Base-by-base conservation (phyloP, 2,113 vertebrate species). In the Tylochromis polylepis region DNA sequence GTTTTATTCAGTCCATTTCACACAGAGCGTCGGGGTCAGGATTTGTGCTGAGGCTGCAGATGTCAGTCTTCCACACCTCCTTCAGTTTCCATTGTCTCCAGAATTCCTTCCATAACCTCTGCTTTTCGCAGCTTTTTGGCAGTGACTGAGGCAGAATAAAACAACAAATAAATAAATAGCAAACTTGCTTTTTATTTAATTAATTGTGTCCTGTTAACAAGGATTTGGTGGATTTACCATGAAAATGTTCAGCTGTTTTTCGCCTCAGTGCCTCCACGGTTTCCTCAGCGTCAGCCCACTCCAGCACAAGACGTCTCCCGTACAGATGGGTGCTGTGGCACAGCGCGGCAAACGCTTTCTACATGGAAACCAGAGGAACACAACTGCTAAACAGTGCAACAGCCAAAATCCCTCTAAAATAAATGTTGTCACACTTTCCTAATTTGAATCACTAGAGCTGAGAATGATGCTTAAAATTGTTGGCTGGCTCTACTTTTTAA, bases 261-360 rank as follows among this genome's bases (percentile, higher is more conserved):
- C 97, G 94, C 72, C 99, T 96, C 89, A 99, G 92, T 27, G 96
- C 92, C 84, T 98, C 98, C 34, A 99, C 94, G 0, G 97, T 98
- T 75, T 98, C 97, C 89, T 98, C 98, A 0, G 97, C 86, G 62
- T 99, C 97, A 0, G 99, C 99, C 98, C 98, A 99, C 91, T 99
- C 99, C 89, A 99, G 91, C 65, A 99, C 98, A 85, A 99, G 96
- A 85, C 98, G 96, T 55, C 98, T 97, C 60, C 98, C 98, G 0
- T 99, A 99, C 91, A 99, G 81, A 96, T 99, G 99, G 1, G 99
- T 99, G 94, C 98, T 99, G 95, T 99, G 98, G 93, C 99, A 99
- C 84, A 99, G 96, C 0, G 98, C 98, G 0, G 81, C 92, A 95
- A 99, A 99, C 0, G 99, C 99, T 97, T 97, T 98, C 98, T 99